Evolutionary conservation across 1,140 invertebrate genomes (phyloP).

Genomic region (Oscheius sp.): DNA sequence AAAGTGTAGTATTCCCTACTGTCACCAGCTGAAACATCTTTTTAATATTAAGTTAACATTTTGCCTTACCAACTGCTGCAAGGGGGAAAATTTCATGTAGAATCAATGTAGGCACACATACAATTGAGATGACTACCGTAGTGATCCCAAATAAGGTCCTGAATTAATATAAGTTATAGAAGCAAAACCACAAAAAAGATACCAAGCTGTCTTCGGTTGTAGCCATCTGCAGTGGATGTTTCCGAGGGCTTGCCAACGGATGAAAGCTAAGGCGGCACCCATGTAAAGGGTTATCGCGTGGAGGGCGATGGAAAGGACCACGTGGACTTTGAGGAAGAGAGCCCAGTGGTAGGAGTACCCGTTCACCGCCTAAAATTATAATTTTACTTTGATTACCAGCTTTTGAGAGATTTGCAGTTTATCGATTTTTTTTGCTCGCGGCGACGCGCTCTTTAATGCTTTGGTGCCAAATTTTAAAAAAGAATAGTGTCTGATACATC

Average conservation of each 20-base stretch:
- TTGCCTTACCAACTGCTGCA: neutral
- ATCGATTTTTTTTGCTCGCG: too few species aligned
- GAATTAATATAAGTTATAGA: neutral
- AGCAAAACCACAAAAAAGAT: neutral
- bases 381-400: too few species aligned
- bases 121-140: slow-evolving; percentile 33
- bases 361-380: slow-evolving; percentile 25
- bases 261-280: slow-evolving; percentile 41
- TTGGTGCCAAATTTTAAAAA: too few species aligned
- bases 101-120: slow-evolving; percentile 41
- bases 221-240: slow-evolving; percentile 46
- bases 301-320: slow-evolving; percentile 40
- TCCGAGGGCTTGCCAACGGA: slow-evolving; percentile 42
- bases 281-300: slow-evolving; percentile 45
- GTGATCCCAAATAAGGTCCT: slow-evolving; percentile 37
- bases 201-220: slow-evolving; percentile 38
- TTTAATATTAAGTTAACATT: neutral
- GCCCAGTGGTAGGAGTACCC: slow-evolving; percentile 44
- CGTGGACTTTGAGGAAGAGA: slow-evolving; percentile 40
- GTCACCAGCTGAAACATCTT: neutral
- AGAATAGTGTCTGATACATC: too few species aligned
- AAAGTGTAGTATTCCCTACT: slow-evolving; percentile 35
- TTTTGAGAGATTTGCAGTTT: too few species aligned
- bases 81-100: slow-evolving; percentile 37
- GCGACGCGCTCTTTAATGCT: too few species aligned